Percentiles rank a stretch among this genome's conserved stretches.
Evolutionary conservation across 2,113 vertebrate species (phyloP).

Genomic region (Lasiurus cinereus): DNA sequence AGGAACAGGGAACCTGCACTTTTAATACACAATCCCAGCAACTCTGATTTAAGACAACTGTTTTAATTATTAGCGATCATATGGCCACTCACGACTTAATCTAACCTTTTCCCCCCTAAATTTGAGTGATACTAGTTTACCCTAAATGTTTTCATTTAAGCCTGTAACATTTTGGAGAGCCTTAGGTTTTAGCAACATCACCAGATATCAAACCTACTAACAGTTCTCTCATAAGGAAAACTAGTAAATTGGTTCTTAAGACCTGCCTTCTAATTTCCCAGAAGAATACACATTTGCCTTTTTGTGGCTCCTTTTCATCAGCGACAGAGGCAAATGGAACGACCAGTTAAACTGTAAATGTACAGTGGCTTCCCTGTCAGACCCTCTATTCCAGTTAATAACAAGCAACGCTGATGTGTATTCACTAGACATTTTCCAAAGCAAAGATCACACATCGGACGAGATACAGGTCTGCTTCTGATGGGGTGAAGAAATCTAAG

Average conservation of each 20-base stretch:
- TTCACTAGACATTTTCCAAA: slow-evolving; percentile 33
- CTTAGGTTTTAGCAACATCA: neutral
- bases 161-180: neutral
- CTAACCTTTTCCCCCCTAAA: neutral
- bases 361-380: neutral
- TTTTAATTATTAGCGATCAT: neutral
- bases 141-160: neutral
- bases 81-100: neutral
- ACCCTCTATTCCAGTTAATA: neutral
- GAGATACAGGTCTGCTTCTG: slow-evolving; percentile 47
- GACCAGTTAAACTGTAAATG: neutral
- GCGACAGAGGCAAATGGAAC: neutral
- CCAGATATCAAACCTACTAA: neutral
- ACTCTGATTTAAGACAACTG: neutral
- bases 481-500: slow-evolving; percentile 62
- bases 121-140: neutral
- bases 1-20: neutral
- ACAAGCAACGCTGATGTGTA: neutral
- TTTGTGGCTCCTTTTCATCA: neutral
- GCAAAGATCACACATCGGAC: slow-evolving; percentile 60
- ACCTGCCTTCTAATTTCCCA: neutral
- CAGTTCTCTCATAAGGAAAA: neutral
- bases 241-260: neutral
- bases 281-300: neutral
- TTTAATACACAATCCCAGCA: neutral